phyloP scores from a whole-genome alignment of 2,797 vertebrate species.

The Lophura swinhoii region DNA sequence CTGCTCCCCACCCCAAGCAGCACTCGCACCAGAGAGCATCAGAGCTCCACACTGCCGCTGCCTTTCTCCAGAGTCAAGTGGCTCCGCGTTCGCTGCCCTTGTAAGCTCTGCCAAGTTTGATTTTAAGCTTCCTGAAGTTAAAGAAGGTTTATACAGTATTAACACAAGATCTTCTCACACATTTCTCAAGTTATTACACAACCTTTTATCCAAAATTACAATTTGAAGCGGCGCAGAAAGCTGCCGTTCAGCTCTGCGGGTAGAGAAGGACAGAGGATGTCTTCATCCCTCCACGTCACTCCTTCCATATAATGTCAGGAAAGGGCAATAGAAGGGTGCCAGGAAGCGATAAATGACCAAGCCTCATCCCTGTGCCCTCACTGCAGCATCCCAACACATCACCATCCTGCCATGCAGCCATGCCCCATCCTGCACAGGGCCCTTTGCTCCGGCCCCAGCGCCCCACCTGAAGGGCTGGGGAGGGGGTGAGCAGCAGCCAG shows the following conservation, averaged over 20 bases:
- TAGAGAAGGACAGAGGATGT: slow-evolving; percentile 56
- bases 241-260: slow-evolving; percentile 41
- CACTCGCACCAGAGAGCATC: background rate
- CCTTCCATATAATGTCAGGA: background rate
- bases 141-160: slow-evolving; percentile 72
- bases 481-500: background rate
- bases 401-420: background rate
- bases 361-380: rapidly evolving
- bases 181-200: slow-evolving; percentile 55
- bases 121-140: slow-evolving; percentile 74
- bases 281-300: slow-evolving; percentile 14
- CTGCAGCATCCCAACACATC: background rate
- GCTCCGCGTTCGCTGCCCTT: slow-evolving; percentile 63
- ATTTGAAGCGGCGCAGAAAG: slow-evolving; percentile 30
- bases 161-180: slow-evolving; percentile 66
- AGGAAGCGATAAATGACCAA: background rate
- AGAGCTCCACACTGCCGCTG: slow-evolving; percentile 40
- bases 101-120: slow-evolving; percentile 77
- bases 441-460: background rate
- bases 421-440: rapidly evolving
- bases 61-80: slow-evolving; percentile 38
- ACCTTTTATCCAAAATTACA: slow-evolving; percentile 61
- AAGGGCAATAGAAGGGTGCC: slow-evolving; percentile 19
- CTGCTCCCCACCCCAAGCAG: background rate
- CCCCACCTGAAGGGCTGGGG: background rate